Evolutionary conservation across 2,797 vertebrate genomes (phyloP), one percentile per base, ranked within the genome.

Genomic region (Chanos chanos): DNA sequence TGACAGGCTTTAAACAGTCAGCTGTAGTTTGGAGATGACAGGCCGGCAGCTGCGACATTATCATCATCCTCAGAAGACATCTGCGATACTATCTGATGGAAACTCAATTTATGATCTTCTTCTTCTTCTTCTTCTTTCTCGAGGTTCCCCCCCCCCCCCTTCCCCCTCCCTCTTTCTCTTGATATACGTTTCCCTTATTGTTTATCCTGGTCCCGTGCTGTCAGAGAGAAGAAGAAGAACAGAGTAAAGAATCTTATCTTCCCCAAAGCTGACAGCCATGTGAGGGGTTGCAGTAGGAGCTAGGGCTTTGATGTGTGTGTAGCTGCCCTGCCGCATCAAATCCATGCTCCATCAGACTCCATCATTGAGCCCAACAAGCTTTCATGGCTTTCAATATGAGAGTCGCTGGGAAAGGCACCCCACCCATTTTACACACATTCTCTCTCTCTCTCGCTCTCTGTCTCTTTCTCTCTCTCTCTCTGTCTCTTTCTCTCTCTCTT

Each of bases 171-270:
- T 28, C 12, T 37, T 19, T 15, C 64, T 63, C 69, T 78, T 66
- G 66, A 71, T 76, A 72, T 68, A 67, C 61, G 81, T 76, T 77
- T 75, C 66, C 78, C 70, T 75, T 77, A 83, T 83, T 86, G 79
- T 84, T 83, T 82, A 70, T 77, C 80, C 76, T 71, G 58, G 75
- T 80, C 73, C 62, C 74, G 72, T 72, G 69, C 76, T 84, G 81
- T 84, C 81, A 73, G 61, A 71, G 61, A 72, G 75, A 84, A 76
- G 75, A 79, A 78, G 80, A 82, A 71, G 70, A 80, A 72, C 78
- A 61, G 45, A 47, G 73, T 74, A 83, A 83, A 84, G 81, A 61
- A 78, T 77, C 77, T 84, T 84, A 81, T 81, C 77, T 81, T 66
- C 73, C 60, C 70, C 41, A 49, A 71, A 64, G 66, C 73, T 85